Evolutionary conservation across 2,797 vertebrate species (phyloP), one percentile per base, ranked within the genome.

Genomic region (Cyprinella venusta): DNA sequence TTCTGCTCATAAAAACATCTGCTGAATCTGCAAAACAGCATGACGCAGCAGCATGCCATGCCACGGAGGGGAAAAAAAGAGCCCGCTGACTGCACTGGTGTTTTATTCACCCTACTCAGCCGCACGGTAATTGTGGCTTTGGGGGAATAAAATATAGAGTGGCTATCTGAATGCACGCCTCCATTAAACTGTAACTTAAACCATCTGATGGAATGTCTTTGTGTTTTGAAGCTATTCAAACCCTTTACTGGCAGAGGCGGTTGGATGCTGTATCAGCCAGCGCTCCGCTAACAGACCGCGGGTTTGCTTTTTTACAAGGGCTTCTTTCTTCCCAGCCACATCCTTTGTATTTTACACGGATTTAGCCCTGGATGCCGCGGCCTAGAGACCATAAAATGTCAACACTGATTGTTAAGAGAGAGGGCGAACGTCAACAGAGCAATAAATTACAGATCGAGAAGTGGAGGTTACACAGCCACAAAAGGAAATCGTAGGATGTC

Each of bases 291-390:
- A 87, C 74, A 52, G 82, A 80, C 56, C 72, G 88, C 86, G 87
- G 87, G 88, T 87, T 88, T 84, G 85, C 87, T 88, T 83, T 50
- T 82, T 65, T 78, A 88, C 88, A 90, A 90, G 90, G 89, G 88
- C 89, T 89, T 72, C 87, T 90, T 91, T 91, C 86, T 89, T 87
- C 89, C 84, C 88, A 89, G 89, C 85, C 90, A 89, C 89, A 88
- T 89, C 85, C 87, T 80, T 86, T 86, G 90, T 91, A n/a, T 78
- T 88, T 84, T 87, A 84, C 85, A 67, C 33, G 68, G 82, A 88
- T 86, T 90, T 87, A 90, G 82, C 88, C 84, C 88, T 81, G 88
- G 91, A 54, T 89, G 88, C 88, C 90, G 56, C 72, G 75, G 84
- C 83, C 82, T 48, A 67, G 76, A 8, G 36, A 91, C 89, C 89